Evolutionary conservation across 2,113 vertebrate genomes (phyloP).

Genomic region (Gymnobelideus leadbeateri): DNA sequence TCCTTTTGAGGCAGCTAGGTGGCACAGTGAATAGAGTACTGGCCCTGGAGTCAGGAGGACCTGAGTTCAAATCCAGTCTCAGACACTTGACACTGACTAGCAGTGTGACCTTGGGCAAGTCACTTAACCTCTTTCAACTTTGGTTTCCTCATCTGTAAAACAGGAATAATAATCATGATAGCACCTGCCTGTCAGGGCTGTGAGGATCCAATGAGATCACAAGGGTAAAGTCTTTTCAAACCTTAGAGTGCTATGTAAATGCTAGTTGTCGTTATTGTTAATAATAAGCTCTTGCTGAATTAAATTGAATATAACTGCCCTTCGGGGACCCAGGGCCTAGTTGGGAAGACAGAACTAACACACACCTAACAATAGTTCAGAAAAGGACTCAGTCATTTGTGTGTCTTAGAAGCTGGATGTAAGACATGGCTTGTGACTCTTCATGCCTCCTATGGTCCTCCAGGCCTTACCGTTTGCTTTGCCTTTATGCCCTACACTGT

Average conservation of each 20-base stretch:
- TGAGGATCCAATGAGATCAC: background rate
- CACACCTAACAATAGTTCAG: slow-evolving; percentile 50
- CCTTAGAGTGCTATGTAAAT: background rate
- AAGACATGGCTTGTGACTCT: background rate
- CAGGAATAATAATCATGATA: background rate
- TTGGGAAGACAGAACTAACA: slow-evolving; percentile 25
- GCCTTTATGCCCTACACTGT: background rate
- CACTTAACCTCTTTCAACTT: background rate
- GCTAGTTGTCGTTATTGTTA: background rate
- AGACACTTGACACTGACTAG: no score
- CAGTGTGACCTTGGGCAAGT: no score
- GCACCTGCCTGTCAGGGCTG: background rate
- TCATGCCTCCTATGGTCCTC: background rate
- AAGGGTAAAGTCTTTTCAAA: background rate
- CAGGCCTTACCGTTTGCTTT: background rate
- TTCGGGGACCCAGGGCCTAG: background rate
- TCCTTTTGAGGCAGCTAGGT: no score
- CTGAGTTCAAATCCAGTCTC: no score
- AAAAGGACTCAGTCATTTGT: background rate
- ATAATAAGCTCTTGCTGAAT: slow-evolving; percentile 18
- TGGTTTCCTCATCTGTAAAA: background rate
- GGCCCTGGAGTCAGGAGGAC: no score
- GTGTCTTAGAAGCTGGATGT: background rate
- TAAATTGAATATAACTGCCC: slow-evolving; percentile 14
- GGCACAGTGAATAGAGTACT: no score